Evolutionary conservation across 2,113 vertebrate genomes (phyloP), one percentile per base, ranked within the genome.

Genomic region (Etheostoma cragini): DNA sequence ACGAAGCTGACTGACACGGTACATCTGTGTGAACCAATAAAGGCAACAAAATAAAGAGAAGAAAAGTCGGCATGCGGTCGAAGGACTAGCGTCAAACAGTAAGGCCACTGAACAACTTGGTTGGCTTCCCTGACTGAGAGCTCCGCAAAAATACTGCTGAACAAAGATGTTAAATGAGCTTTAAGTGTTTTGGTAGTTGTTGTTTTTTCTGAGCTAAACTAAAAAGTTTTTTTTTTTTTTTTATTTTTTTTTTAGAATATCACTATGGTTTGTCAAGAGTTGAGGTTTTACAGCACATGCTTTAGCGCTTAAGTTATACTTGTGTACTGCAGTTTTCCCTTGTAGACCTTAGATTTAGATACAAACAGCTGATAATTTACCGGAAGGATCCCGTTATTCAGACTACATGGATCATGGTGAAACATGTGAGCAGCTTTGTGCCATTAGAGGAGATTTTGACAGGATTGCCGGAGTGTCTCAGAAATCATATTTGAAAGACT

Each of bases 381-480:
- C 11, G 19, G 11, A 38, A 74, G 16, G 45, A 54, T 58, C 33
- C 26, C 22, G 26, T 7, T 11, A 21, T 42, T 62, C 5, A 49
- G 45, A 81, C 78, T 35, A 8, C 5, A 8, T 14, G 19, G 38
- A 62, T 46, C 8, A 5, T 53, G 14, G 0, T 8, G 64, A 15
- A 67, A 22, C 66, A 21, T 2, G 15, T 13, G 35, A 72, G 62
- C 24, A 22, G 70, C 71, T 65, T 38, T 14, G 22, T 5, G 21
- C 17, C 26, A 49, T 42, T 52, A 24, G 66, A 45, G 75, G 69
- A 76, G 81, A 53, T 58, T 42, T n/a, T 26, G 54, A 73, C 76
- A 66, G 76, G 66, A 63, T 33, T 58, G 71, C 73, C 85, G 88
- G 90, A 89, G 88, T 91, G 81, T 89, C 47, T 91, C 58, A 14